A percentile compares a stretch with the other conserved stretches of the same genome.
Evolutionary conservation across 2,888 invertebrate species (phyloP).

Genomic region (Pandemis cinnamomeana): DNA sequence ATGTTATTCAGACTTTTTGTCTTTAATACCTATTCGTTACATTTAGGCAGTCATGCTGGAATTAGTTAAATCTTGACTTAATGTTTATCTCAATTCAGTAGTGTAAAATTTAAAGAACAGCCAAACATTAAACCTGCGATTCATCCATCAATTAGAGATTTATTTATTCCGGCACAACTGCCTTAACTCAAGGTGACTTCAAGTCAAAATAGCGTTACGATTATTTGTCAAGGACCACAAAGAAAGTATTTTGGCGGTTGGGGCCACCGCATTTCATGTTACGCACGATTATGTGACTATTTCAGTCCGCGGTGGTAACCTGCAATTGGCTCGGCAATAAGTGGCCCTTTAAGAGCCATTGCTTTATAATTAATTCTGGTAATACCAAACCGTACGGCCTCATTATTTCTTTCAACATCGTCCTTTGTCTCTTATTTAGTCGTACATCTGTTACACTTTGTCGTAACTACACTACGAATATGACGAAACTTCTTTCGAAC

Average conservation of each 20-base stretch:
- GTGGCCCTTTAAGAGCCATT: constrained; percentile 15
- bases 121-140: no score
- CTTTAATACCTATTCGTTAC: no score
- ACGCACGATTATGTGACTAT: not conserved
- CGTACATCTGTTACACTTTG: constrained; percentile 10
- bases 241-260: not conserved
- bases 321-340: not conserved
- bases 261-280: not conserved
- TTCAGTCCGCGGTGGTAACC: not conserved
- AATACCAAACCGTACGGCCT: constrained; percentile 22
- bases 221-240: not conserved
- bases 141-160: no score
- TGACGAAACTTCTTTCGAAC: not conserved
- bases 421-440: constrained; percentile 20
- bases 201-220: no score
- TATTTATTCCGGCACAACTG: no score
- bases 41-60: no score
- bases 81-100: no score
- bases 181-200: no score
- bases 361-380: constrained; percentile 16
- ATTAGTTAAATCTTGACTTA: no score
- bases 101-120: no score
- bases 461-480: not conserved
- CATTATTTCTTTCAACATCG: constrained; percentile 18
- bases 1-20: no score